Base-by-base conservation (phyloP, 2,888 invertebrate species). In the Clivina fossor region DNA sequence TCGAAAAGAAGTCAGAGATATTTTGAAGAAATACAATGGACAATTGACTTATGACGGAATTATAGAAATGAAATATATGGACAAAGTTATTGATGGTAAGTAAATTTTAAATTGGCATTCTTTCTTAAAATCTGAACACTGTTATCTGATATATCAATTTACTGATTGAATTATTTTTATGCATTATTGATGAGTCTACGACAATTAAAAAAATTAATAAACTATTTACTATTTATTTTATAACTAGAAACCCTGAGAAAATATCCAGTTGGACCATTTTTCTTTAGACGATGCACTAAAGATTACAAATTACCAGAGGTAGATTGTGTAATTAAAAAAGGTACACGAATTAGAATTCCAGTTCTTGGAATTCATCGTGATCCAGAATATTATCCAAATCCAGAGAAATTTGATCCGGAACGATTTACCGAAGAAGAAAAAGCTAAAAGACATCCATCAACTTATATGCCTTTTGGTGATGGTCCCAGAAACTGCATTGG, bases 401-500 rank as follows among this genome's bases (percentile, higher is more conserved):
- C 51, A 4, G 59, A 57, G 20, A 51, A 48, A 7, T 60, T 57
- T 13, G 47, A 57, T 19, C 58, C 57, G 4, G 56, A 58, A 20
- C 44, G 58, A 13, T 58, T 59, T 38, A 41, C 7, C 9, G 50
- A 26, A 2, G 11, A 9, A 5, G 43, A 57, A 24, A 57, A 57
- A 37, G 8, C 8, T 19, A 28, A 18, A 11, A 20, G 30, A 2
- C 32, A 18, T 20, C 53, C 33, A 15, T 56, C 32, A 32, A 38
- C 43, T 28, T 58, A 53, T 46, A 40, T 57, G 48, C 47, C 33
- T 48, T 60, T 35, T 22, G 58, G 55, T 1, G 58, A 58, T 28
- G 58, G 56, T 1, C 58, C 58, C 4, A 22, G 58, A 13, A 20
- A 54, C 7, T 58, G 58, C 28, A 40, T 40, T 20, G 40, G 40